Evolutionary conservation across 2,113 vertebrate genomes (phyloP).

Genomic region (Butorides virescens): DNA sequence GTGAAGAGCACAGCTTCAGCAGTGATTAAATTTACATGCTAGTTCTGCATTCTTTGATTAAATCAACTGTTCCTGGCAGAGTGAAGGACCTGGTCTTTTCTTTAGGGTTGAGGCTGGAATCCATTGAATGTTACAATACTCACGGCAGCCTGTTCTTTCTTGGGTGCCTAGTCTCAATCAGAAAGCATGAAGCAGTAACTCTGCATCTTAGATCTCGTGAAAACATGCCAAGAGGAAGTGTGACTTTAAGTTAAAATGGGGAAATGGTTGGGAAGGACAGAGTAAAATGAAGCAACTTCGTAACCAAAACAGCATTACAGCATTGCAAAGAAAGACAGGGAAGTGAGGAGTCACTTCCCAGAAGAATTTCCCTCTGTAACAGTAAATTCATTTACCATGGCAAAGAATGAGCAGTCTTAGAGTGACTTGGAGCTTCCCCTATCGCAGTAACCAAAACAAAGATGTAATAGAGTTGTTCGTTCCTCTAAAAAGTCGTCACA

Average conservation of each 20-base stretch:
- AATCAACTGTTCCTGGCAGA: background rate
- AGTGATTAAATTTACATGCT: background rate
- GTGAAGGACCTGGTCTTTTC: background rate
- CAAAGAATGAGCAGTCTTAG: background rate
- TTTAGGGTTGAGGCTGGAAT: background rate
- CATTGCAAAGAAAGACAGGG: background rate
- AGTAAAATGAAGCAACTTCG: background rate
- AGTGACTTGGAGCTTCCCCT: background rate
- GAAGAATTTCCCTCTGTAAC: background rate
- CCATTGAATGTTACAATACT: background rate
- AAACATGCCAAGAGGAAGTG: background rate
- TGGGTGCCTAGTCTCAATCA: background rate
- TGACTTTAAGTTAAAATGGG: background rate
- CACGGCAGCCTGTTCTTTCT: background rate
- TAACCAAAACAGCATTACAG: background rate
- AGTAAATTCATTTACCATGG: background rate
- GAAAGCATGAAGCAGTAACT: background rate
- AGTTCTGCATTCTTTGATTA: background rate
- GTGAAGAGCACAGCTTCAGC: background rate
- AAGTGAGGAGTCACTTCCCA: background rate
- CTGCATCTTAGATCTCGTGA: background rate
- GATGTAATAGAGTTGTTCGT: background rate
- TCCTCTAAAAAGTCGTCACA: background rate
- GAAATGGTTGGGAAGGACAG: background rate
- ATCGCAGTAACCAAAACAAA: background rate